phyloP scores from a whole-genome alignment of 2,888 invertebrate species.

The Tenthredo notha region DNA sequence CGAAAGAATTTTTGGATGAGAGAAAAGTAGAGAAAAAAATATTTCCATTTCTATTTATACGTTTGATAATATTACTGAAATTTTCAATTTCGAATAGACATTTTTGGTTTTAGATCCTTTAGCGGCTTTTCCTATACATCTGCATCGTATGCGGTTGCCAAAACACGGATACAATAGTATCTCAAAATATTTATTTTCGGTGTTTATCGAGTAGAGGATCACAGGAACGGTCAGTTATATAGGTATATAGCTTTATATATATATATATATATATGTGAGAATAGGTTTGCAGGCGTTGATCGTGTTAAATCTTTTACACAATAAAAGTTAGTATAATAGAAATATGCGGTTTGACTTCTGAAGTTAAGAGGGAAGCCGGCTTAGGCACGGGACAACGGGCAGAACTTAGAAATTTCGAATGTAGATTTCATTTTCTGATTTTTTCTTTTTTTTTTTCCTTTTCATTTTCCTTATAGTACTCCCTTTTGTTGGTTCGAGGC shows the following conservation, averaged over 20 bases:
- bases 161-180: slow-evolving; percentile 65
- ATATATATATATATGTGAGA: neutral
- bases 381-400: slow-evolving; percentile 34
- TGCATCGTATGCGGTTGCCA: slow-evolving; percentile 42
- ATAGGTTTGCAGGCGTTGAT: slow-evolving; percentile 25
- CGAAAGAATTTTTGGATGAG: too few relatives aligned
- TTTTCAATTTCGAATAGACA: too few relatives aligned
- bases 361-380: slow-evolving; percentile 30
- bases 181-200: slow-evolving; percentile 75
- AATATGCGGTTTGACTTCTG: slow-evolving; percentile 38
- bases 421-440: slow-evolving; percentile 70
- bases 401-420: slow-evolving; percentile 47
- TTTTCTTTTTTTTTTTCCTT: slow-evolving; percentile 30
- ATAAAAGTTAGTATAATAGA: slow-evolving; percentile 32
- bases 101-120: too few relatives aligned
- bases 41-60: neutral
- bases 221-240: slow-evolving; percentile 30
- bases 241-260: too few relatives aligned
- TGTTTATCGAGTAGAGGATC: slow-evolving; percentile 6
- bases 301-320: slow-evolving; percentile 42
- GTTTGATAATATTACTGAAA: too few relatives aligned
- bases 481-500: slow-evolving; percentile 35
- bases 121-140: neutral
- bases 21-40: neutral
- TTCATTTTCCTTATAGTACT: neutral